Base-by-base conservation (phyloP, 2,888 invertebrate species). In the Diplolepis rosae region DNA sequence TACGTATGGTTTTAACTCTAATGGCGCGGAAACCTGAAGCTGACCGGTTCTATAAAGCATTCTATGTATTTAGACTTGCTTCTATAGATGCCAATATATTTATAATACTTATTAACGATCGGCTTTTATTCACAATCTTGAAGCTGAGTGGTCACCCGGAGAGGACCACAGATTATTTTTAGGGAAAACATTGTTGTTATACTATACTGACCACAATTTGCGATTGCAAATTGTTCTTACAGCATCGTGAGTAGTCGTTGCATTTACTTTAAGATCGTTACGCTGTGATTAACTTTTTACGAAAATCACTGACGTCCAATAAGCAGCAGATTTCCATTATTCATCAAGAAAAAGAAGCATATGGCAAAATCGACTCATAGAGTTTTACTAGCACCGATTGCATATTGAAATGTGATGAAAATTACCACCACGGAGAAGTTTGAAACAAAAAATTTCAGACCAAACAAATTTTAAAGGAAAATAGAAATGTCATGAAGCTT, bases 1-100 rank as follows among this genome's bases (percentile, higher is more conserved):
- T 52, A 27, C 28, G 32, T 15, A 11, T n/a, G n/a, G 28, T 28
- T 27, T 51, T 24, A 24, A 22, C 48, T 48, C 22, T 32, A 54
- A 52, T 52, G 30, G 28, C 6, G 15, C 52, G 30, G 52, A 52
- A 52, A 52, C 52, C 28, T 30, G 30, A 52, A 9, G 9, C 35
- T 39, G 61, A 61, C 27, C 61, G 61, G 24, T 61, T 61, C 35
- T 39, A 61, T 61, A 39, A 61, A 61, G 61, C 61, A 61, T 61
- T 61, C 39, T 7, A 61, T 13, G 30, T 61, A n/a, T 1, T 5
- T 15, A 2, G 13, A 27, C 51, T n/a, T 27, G 13, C 35, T 18
- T 32, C 5, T 0, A 4, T 39, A n/a, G n/a, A 39, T 24, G 35
- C 39, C 56, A 61, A 39, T 24, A 24, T 24, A 56, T 39, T 39